These are phyloP conservation scores for Parapsyche elsis DNA, from an alignment of 1,140 invertebrate genomes.

Conservation along the genomic window DNA sequence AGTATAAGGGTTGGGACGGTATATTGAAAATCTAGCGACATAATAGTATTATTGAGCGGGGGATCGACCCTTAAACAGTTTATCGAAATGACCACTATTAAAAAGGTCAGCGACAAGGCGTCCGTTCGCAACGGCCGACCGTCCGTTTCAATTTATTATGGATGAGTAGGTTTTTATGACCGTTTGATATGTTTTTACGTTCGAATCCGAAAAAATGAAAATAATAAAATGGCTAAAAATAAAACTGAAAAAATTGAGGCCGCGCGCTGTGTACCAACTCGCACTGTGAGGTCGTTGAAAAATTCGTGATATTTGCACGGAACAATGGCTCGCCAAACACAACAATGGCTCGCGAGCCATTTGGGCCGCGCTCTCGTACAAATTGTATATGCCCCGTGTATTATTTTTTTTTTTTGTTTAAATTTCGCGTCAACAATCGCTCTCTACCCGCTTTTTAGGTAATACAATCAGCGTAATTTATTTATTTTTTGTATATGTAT, in stretches of 20 bases:
- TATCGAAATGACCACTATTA: conserved; percentile 48
- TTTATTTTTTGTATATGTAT: not conserved
- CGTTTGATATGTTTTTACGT: conserved; percentile 47
- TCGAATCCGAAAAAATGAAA: not conserved
- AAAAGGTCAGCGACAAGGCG: conserved; percentile 46
- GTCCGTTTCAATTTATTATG: conserved; percentile 48
- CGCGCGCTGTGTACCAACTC: not conserved
- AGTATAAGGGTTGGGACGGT: not conserved
- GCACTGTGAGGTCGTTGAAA: not conserved
- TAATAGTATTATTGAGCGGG: conserved; percentile 8
- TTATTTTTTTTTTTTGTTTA: not conserved
- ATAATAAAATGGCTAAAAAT: conserved; percentile 16
- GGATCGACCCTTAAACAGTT: conserved; percentile 38
- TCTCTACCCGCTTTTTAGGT: not conserved
- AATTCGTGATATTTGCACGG: not conserved
- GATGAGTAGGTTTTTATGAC: conserved; percentile 45
- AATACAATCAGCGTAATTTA: too few relatives aligned
- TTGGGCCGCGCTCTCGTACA: not conserved
- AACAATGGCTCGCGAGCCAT: not conserved
- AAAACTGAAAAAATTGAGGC: not conserved
- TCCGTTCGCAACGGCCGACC: conserved; percentile 23
- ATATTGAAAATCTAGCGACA: conserved; percentile 17
- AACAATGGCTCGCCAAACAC: conserved; percentile 22
- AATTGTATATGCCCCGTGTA: too few relatives aligned
- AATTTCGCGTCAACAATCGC: not conserved